Evolutionary conservation across 30 jellyfish, hydroid and myxozoan genomes (phyloP), one percentile per base, ranked within the genome.

Genomic region (Nemopilema nomurai): DNA sequence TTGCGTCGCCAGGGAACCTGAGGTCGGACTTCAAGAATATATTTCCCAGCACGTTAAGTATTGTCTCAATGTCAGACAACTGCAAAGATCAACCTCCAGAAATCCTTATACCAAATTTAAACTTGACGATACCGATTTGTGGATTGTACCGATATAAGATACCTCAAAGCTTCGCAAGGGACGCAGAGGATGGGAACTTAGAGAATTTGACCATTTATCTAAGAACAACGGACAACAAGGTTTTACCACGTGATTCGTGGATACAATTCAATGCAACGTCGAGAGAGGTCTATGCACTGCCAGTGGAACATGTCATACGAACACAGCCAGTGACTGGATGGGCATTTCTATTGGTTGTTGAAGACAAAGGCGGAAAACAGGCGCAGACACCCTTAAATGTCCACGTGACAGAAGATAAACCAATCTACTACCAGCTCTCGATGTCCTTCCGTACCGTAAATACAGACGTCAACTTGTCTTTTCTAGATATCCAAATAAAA

Each of bases 81-180:
- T 94, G 99, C 84, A 69, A 64, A 32, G 83, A 94, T 57, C 69
- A 84, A 23, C 99, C 99, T 0, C 99, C 99, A 26, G 79, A 50
- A n/a, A 73, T 88, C 49, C 92, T 77, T 23, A 63, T 76, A 21
- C 85, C 76, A 8, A 69, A 49, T 66, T 64, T 79, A 9, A 94
- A 70, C 50, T 64, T 94, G 57, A 67, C 87, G 8, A 62, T 89
- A 26, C 86, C 91, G 23, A 32, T 90, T n/a, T 83, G 97, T 76
- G 99, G 99, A 4, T 31, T 82, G n/a, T 69, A 29, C n/a, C 81
- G 76, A 17, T 90, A 75, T 49, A 30, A 31, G 41, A 52, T 90
- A 26, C 92, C 80, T 18, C 51, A 79, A 4, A 72, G 79, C 16
- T 92, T 92, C 83, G 96, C 98, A 25, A 28, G 20, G 31, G 98